phyloP scores from a whole-genome alignment of 2,113 vertebrate genomes.

The Melanocharis versteri region DNA sequence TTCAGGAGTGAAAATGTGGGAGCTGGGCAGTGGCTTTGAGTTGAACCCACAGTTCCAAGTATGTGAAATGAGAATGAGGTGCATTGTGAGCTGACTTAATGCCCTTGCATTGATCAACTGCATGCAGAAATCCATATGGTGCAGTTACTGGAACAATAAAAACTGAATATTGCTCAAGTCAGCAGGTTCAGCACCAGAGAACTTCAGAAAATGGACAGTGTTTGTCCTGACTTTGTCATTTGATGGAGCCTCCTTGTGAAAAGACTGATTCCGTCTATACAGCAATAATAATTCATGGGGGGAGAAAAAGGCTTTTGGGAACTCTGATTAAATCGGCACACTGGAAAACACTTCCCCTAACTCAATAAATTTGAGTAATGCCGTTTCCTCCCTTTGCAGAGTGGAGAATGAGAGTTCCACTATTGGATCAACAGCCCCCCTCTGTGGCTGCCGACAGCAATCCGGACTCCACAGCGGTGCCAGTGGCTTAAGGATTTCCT shows the following conservation, averaged over 20 bases:
- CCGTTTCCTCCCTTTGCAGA: background rate
- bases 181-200: background rate
- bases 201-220: background rate
- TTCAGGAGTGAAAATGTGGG: background rate
- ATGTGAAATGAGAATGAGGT: background rate
- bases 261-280: background rate
- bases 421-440: slow-evolving; percentile 28
- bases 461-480: background rate
- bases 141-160: background rate
- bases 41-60: background rate
- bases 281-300: background rate
- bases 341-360: background rate
- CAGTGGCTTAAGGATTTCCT: background rate
- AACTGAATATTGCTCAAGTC: background rate
- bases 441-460: background rate
- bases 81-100: background rate
- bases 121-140: background rate
- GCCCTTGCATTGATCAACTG: background rate
- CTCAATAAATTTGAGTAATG: background rate
- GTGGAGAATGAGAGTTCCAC: background rate
- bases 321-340: background rate
- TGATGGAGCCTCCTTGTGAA: background rate
- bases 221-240: background rate
- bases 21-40: background rate
- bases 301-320: background rate